Conservation (phyloP, 1,140 invertebrate species). For the Drosophila albomicans region DNA sequence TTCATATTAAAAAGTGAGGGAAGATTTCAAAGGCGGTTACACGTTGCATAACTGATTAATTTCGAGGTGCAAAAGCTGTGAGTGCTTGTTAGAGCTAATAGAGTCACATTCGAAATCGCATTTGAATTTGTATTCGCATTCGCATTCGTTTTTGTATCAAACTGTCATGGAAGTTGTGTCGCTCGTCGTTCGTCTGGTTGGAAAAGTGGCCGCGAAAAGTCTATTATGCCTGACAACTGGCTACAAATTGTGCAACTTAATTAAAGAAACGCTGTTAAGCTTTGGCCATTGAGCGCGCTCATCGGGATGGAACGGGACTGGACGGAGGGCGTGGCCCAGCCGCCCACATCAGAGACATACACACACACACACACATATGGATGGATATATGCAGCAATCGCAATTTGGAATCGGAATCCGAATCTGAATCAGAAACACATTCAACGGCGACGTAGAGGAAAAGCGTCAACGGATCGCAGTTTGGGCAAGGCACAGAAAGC, state of each 20-base stretch:
- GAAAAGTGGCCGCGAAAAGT: constrained; percentile 37
- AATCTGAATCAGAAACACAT: constrained; percentile 29
- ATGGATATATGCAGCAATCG: background rate
- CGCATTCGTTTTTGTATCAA: background rate
- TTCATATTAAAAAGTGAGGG: too few species aligned
- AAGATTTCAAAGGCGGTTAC: too few species aligned
- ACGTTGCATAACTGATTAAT: too few species aligned
- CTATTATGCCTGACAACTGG: constrained; percentile 65
- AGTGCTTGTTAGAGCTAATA: too few species aligned
- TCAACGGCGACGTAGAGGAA: constrained; percentile 4
- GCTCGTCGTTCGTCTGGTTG: constrained; percentile 3
- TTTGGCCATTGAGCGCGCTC: constrained; percentile 67
- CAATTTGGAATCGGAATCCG: constrained; percentile 2
- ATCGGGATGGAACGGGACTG: background rate
- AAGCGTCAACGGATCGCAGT: background rate
- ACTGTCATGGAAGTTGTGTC: constrained; percentile 17
- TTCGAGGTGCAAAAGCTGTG: too few species aligned
- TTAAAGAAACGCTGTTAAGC: constrained; percentile 81
- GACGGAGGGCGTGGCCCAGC: background rate
- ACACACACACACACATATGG: constrained; percentile 21
- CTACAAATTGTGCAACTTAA: constrained; percentile 81
- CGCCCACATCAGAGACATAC: constrained; percentile 35
- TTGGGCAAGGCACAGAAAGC: constrained; percentile 38
- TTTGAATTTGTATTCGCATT: background rate
- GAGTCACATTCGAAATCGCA: too few species aligned